phyloP scores from a whole-genome alignment of 1,140 invertebrate species.

The Zaprionus gabonicus region DNA sequence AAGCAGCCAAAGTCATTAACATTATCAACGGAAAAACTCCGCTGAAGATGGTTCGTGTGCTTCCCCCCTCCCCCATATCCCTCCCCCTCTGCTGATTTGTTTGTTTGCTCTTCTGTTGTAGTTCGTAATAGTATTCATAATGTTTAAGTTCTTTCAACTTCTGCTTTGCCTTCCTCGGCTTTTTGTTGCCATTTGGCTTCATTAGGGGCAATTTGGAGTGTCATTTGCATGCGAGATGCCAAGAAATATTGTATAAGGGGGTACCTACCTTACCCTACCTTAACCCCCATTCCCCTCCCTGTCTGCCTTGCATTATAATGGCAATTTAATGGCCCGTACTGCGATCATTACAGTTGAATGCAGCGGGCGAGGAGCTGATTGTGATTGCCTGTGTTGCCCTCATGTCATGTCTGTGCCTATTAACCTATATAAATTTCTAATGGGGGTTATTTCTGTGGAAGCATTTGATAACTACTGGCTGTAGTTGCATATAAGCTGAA shows the following conservation, averaged over 20 bases:
- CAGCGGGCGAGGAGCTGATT: background rate
- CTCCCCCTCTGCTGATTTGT: background rate
- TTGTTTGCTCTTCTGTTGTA: conserved; percentile 6
- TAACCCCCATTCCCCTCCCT: background rate
- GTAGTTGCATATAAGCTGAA: no score
- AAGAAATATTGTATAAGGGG: conserved; percentile 27
- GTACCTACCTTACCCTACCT: background rate
- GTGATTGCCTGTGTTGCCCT: background rate
- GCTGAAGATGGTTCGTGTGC: background rate
- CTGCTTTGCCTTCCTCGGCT: background rate
- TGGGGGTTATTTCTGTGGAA: background rate
- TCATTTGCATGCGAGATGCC: conserved; percentile 46
- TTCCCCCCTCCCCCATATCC: background rate
- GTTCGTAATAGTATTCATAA: conserved; percentile 49
- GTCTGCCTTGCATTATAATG: conserved; percentile 51
- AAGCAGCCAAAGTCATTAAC: conserved; percentile 63
- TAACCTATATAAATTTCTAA: conserved; percentile 25
- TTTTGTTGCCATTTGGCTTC: conserved; percentile 44
- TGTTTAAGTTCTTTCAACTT: conserved; percentile 30
- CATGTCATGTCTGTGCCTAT: conserved; percentile 12
- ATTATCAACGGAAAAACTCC: conserved; percentile 48
- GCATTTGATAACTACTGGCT: no score
- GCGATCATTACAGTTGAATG: conserved; percentile 15
- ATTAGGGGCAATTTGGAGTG: conserved; percentile 62
- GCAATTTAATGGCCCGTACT: conserved; percentile 57